A percentile compares a stretch with the other conserved stretches of the same genome.
Evolutionary conservation across 2,797 vertebrate species (phyloP).

Genomic region (Rhadinocentrus ornatus): DNA sequence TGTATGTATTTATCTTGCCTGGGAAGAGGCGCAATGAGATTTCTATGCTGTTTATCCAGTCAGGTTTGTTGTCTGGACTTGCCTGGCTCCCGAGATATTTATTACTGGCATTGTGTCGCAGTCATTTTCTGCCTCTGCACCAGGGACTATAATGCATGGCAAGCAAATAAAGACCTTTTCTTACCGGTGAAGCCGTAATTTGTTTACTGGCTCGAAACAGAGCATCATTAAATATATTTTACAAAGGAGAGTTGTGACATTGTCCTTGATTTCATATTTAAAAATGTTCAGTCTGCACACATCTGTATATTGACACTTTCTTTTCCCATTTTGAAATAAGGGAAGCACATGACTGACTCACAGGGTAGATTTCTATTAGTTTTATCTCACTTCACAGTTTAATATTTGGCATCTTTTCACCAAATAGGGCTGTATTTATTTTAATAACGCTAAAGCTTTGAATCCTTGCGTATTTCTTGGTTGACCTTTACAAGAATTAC

Average conservation of each 20-base stretch:
- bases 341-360: conserved; percentile 38
- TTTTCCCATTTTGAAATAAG: conserved; percentile 24
- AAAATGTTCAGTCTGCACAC: background rate
- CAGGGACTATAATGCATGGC: conserved; percentile 65
- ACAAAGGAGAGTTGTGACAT: conserved; percentile 28
- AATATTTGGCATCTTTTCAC: conserved; percentile 54
- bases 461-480: conserved; percentile 57
- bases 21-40: conserved; percentile 71
- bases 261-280: conserved; percentile 22
- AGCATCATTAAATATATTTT: conserved; percentile 54
- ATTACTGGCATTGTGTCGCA: conserved; percentile 77
- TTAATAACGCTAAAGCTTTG: conserved; percentile 34
- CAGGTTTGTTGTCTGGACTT: conserved; percentile 76
- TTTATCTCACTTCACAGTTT: conserved; percentile 39
- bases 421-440: conserved; percentile 19
- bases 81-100: conserved; percentile 78
- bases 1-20: conserved; percentile 74
- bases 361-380: conserved; percentile 39
- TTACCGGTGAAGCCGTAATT: conserved; percentile 68
- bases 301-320: conserved; percentile 22
- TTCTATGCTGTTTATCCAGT: conserved; percentile 78
- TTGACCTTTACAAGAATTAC: conserved; percentile 66
- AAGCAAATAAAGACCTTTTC: conserved; percentile 71
- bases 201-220: conserved; percentile 71
- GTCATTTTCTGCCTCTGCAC: conserved; percentile 74